Evolutionary conservation across 2,888 invertebrate species (phyloP), one percentile per base, ranked within the genome.

Genomic region (Tetranychus truncatus): DNA sequence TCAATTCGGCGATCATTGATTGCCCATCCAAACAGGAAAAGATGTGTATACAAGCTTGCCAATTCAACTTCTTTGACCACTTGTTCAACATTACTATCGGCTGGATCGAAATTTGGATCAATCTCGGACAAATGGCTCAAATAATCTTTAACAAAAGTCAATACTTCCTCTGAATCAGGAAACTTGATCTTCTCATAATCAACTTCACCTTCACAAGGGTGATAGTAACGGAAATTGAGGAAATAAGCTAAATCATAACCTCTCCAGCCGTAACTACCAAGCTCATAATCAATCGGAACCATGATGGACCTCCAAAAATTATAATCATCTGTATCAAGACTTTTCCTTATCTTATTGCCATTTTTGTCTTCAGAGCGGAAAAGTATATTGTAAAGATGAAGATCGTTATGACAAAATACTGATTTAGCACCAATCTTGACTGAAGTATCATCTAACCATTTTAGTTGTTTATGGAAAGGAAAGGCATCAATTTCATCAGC

Each of bases 61-160:
- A 69, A 20, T 69, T 20, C 34, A 11, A 24, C 69, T 69, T 69
- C 69, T 24, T 24, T 21, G 4, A 69, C 7, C 11, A 69, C 11
- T 69, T 69, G 69, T 21, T 69, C 69, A 6, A 69, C 20, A 69
- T 69, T 69, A 24, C 20, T 20, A 9, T 20, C 34, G 6, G 11
- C 20, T 11, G 69, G 69, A 69, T 69, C 69, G 20, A 69, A 69
- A 69, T 69, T 69, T 11, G 69, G 69, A 69, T 69, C 69, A 9
- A n/a, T 20, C 20, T 69, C 20, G 18, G 20, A 20, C 8, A 21
- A 20, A 8, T 11, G 5, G 5, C 11, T 6, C 20, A 69, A 21
- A 20, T 69, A 69, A 69, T 24, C 34, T 69, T 69, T 20, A 21
- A 69, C 20, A 20, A 69, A 69, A 24, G 20, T 69, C 21, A 11